phyloP scores from a whole-genome alignment of 2,797 vertebrate species.

The Pseudomugil gertrudae region DNA sequence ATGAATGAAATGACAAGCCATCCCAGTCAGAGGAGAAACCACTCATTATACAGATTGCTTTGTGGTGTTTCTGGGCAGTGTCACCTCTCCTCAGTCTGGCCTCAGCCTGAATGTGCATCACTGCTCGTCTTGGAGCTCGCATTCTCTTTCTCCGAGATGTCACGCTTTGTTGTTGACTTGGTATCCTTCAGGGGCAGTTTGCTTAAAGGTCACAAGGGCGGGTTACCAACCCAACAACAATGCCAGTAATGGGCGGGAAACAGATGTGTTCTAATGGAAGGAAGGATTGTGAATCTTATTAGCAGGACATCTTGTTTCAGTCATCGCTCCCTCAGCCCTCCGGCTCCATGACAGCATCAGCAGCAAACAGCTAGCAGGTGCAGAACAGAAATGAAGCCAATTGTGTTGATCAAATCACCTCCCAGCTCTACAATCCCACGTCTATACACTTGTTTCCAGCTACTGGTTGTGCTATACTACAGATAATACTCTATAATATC shows the following conservation, averaged over 20 bases:
- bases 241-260: slow-evolving; percentile 54
- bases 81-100: slow-evolving; percentile 69
- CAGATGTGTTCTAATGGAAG: slow-evolving; percentile 65
- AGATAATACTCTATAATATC: slow-evolving; percentile 56
- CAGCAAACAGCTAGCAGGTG: slow-evolving; percentile 70
- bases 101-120: slow-evolving; percentile 30
- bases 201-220: slow-evolving; percentile 48
- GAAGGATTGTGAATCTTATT: slow-evolving; percentile 69
- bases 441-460: slow-evolving; percentile 56
- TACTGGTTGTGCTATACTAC: slow-evolving; percentile 41
- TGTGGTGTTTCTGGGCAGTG: slow-evolving; percentile 65
- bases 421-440: slow-evolving; percentile 32
- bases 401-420: slow-evolving; percentile 68
- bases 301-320: slow-evolving; percentile 70
- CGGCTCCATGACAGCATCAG: slow-evolving; percentile 65
- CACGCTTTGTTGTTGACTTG: slow-evolving; percentile 49
- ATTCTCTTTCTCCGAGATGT: slow-evolving; percentile 30
- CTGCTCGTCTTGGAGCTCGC: slow-evolving; percentile 11
- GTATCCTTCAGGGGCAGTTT: slow-evolving; percentile 37
- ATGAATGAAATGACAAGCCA: slow-evolving; percentile 68
- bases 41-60: slow-evolving; percentile 81
- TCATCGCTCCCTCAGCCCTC: slow-evolving; percentile 50
- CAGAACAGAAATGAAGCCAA: slow-evolving; percentile 68
- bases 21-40: slow-evolving; percentile 66
- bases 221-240: slow-evolving; percentile 55